These are phyloP conservation scores for Chamaea fasciata DNA, from an alignment of 2,113 vertebrate species.

Conservation along the genomic window DNA sequence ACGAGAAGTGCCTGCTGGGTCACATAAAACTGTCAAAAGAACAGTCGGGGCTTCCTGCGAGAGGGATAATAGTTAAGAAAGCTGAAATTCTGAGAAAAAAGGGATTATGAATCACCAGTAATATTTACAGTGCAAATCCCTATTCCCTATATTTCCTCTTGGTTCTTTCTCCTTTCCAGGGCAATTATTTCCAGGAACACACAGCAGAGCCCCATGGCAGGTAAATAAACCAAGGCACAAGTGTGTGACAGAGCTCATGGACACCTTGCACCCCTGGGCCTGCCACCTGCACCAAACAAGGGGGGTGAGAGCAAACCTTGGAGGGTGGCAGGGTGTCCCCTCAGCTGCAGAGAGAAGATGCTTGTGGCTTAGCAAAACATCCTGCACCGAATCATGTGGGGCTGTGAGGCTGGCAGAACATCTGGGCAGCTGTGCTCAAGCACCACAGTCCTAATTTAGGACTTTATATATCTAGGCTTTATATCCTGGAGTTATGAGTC, in stretches of 20 bases:
- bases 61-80: constrained; percentile 51
- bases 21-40: constrained; percentile 50
- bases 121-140: constrained; percentile 5
- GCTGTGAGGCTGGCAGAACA: neutral
- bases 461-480: neutral
- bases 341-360: neutral
- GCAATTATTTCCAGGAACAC: neutral
- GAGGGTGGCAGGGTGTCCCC: neutral
- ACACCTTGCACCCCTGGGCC: neutral
- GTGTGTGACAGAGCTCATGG: neutral
- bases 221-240: neutral
- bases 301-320: neutral
- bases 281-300: neutral
- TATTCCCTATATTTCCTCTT: neutral
- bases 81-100: constrained; percentile 29
- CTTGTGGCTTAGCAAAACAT: neutral
- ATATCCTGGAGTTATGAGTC: neutral
- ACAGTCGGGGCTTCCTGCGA: neutral
- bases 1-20: constrained; percentile 38
- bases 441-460: neutral
- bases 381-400: neutral
- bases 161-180: neutral
- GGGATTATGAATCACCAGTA: constrained; percentile 35
- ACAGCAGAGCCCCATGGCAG: neutral
- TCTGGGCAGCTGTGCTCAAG: neutral